Percentiles rank a stretch among this genome's conserved stretches.
phyloP scores from a whole-genome alignment of 1,140 invertebrate species.

The Lordiphosa collinella region DNA sequence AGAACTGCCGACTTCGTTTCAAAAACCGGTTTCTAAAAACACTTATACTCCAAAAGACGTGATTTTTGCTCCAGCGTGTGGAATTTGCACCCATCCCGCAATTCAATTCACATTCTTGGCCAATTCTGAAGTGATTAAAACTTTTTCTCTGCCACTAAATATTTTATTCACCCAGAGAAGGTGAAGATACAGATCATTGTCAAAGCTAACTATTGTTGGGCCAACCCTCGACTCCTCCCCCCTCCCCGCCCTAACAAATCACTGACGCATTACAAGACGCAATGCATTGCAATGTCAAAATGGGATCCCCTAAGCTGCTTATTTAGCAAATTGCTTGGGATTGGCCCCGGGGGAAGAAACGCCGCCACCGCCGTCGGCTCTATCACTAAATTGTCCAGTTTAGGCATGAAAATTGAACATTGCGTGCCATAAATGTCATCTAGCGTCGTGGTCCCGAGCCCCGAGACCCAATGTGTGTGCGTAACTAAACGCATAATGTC shows the following conservation, averaged over 20 bases:
- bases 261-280: constrained; percentile 59
- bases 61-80: no score
- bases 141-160: no score
- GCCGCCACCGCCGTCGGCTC: neutral
- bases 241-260: neutral
- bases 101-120: no score
- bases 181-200: no score
- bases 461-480: constrained; percentile 52
- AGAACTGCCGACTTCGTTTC: no score
- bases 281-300: constrained; percentile 1
- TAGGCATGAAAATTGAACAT: constrained; percentile 60
- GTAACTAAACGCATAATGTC: constrained; percentile 76
- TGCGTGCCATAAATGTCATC: constrained; percentile 60
- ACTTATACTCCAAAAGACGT: no score
- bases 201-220: no score
- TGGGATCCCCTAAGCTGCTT: constrained; percentile 37
- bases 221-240: no score
- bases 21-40: no score
- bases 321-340: constrained; percentile 58
- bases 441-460: neutral
- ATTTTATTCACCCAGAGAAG: no score
- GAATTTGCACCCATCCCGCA: no score
- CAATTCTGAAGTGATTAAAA: no score
- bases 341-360: neutral
- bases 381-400: constrained; percentile 61